Evolutionary conservation across 1,140 invertebrate species (phyloP).

Genomic region (Heterodera carotae): DNA sequence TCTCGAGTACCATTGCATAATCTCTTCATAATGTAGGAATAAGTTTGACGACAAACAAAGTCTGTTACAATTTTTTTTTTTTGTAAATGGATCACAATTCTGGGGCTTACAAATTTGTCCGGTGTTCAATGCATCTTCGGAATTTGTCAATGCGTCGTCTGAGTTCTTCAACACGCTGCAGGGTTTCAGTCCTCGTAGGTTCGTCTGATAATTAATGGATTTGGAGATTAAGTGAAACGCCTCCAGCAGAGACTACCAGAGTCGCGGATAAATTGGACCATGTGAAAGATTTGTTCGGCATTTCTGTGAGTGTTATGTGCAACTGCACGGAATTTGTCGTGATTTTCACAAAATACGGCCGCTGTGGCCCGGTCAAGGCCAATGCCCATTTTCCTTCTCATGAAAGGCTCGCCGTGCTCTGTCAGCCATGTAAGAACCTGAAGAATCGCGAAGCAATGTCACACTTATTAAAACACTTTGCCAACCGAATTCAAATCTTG

Average conservation of each 20-base stretch:
- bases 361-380: conserved; percentile 75
- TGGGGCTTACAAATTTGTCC: conserved; percentile 72
- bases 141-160: conserved; percentile 36
- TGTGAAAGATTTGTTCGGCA: conserved; percentile 84
- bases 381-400: conserved; percentile 91
- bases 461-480: not conserved
- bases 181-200: conserved; percentile 16
- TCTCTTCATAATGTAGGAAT: conserved; percentile 93
- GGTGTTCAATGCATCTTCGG: conserved; percentile 32
- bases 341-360: conserved; percentile 34
- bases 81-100: not conserved
- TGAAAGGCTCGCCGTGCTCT: conserved; percentile 97
- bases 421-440: conserved; percentile 93
- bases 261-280: conserved; percentile 28
- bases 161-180: conserved; percentile 30
- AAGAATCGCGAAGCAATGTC: conserved; percentile 44
- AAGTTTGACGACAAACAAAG: conserved; percentile 86
- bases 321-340: conserved; percentile 54
- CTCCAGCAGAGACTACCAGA: conserved; percentile 20
- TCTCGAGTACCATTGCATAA: conserved; percentile 66
- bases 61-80: conserved; percentile 15
- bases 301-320: conserved; percentile 91
- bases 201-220: conserved; percentile 18
- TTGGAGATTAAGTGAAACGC: not conserved
- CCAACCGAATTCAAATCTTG: conserved; percentile 35